Evolutionary conservation across 2,797 vertebrate species (phyloP).

Genomic region (Semaprochilodus insignis): DNA sequence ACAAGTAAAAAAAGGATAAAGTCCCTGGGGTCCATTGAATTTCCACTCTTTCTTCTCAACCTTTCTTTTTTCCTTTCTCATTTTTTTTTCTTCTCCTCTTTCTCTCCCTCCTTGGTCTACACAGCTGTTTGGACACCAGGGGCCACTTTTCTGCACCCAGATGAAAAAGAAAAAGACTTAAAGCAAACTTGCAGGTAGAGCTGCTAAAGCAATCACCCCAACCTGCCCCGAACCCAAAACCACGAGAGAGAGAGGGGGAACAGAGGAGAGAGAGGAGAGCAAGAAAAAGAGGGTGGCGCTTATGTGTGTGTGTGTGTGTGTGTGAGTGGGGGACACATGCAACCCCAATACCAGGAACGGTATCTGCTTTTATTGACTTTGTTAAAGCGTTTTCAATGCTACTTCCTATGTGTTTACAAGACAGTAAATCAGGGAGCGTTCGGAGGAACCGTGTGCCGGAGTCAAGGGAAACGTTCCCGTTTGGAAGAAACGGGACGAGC

Average conservation of each 20-base stretch:
- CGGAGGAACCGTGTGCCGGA: conserved; percentile 59
- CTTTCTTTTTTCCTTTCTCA: conserved; percentile 67
- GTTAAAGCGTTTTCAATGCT: conserved; percentile 85
- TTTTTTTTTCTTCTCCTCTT: conserved; percentile 67
- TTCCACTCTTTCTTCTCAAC: conserved; percentile 75
- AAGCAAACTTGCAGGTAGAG: conserved; percentile 82
- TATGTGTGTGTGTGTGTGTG: conserved; percentile 22
- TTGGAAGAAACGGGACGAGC: conserved; percentile 49
- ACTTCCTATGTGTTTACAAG: conserved; percentile 87
- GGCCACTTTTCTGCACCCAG: conserved; percentile 83
- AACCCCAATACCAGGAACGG: conserved; percentile 76
- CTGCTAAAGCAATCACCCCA: conserved; percentile 83
- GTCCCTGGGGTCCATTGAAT: conserved; percentile 77
- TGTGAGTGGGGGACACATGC: conserved; percentile 56
- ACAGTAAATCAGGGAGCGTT: conserved; percentile 80
- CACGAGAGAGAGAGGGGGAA: conserved; percentile 55
- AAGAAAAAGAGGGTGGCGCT: conserved; percentile 42
- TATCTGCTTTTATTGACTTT: conserved; percentile 88
- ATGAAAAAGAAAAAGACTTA: conserved; percentile 81
- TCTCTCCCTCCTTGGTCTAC: conserved; percentile 77
- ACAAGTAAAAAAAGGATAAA: conserved; percentile 60
- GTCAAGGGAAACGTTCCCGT: conserved; percentile 62
- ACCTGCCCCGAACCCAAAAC: conserved; percentile 71
- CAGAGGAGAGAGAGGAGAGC: conserved; percentile 51
- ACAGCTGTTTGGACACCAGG: conserved; percentile 82